A percentile compares a stretch with the other conserved stretches of the same genome.
Conservation (phyloP, 2,888 invertebrate species). For the Leucoma salicis region DNA sequence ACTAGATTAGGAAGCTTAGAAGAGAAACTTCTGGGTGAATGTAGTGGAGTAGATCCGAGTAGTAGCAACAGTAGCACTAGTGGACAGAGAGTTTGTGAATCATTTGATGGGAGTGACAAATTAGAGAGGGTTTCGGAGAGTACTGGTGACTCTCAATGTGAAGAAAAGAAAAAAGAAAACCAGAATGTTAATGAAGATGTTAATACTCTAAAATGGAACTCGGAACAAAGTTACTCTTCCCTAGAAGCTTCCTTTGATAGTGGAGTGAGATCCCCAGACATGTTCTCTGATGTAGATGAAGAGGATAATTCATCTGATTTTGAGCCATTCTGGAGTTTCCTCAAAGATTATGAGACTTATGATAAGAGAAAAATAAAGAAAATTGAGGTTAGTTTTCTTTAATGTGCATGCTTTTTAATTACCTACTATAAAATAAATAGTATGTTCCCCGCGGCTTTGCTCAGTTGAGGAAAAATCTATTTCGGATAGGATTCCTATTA, state of each 20-base stretch:
- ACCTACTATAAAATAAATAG: no score
- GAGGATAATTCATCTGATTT: slow-evolving; percentile 40
- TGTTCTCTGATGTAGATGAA: slow-evolving; percentile 85
- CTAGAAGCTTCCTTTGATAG: slow-evolving; percentile 74
- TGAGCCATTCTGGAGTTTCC: slow-evolving; percentile 64
- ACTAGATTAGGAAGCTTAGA: slow-evolving; percentile 42
- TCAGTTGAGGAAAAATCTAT: no score
- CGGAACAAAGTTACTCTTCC: slow-evolving; percentile 69
- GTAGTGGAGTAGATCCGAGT: slow-evolving; percentile 24
- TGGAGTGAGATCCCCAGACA: slow-evolving; percentile 83
- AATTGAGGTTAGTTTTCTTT: slow-evolving; percentile 55
- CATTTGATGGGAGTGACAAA: slow-evolving; percentile 42
- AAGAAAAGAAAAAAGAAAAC: slow-evolving; percentile 47
- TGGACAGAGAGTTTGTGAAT: slow-evolving; percentile 40
- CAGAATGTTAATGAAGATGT: slow-evolving; percentile 41
- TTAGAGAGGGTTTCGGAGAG: slow-evolving; percentile 54
- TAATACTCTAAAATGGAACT: slow-evolving; percentile 60
- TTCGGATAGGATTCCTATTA: no score
- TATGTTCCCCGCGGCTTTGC: no score
- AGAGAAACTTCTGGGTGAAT: slow-evolving; percentile 40
- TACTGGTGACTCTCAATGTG: slow-evolving; percentile 62
- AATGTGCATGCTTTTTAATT: not conserved
- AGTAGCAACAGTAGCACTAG: slow-evolving; percentile 23
- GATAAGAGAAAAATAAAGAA: slow-evolving; percentile 66
- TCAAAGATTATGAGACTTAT: slow-evolving; percentile 63